Evolutionary conservation across 2,797 vertebrate species (phyloP).

Genomic region (Trachops cirrhosus): DNA sequence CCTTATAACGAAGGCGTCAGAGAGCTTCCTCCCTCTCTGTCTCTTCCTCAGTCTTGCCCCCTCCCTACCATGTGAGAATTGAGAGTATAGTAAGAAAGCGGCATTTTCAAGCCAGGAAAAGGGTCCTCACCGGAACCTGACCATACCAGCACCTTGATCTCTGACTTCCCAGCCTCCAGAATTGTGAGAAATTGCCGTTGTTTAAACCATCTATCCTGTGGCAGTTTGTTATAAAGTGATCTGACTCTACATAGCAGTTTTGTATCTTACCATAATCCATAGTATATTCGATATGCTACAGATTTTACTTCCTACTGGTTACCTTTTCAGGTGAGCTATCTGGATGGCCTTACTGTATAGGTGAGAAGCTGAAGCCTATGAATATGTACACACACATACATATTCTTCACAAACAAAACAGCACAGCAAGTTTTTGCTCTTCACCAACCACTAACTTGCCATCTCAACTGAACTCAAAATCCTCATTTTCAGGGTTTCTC

Average conservation of each 20-base stretch:
- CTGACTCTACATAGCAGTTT: background rate
- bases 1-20: background rate
- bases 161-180: background rate
- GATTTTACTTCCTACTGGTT: background rate
- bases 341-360: background rate
- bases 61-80: background rate
- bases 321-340: background rate
- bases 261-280: background rate
- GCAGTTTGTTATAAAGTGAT: background rate
- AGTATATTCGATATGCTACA: background rate
- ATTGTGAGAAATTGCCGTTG: background rate
- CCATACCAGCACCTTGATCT: background rate
- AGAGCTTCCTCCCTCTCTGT: background rate
- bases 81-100: background rate
- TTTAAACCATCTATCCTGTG: background rate
- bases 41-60: background rate
- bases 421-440: background rate
- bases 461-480: background rate
- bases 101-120: background rate
- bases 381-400: background rate
- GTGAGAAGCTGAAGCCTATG: background rate
- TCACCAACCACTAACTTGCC: background rate
- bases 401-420: background rate
- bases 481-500: background rate
- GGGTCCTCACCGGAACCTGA: background rate